Conservation (phyloP, 2,888 invertebrate genomes). For the Rotaria magnacalcarata region DNA sequence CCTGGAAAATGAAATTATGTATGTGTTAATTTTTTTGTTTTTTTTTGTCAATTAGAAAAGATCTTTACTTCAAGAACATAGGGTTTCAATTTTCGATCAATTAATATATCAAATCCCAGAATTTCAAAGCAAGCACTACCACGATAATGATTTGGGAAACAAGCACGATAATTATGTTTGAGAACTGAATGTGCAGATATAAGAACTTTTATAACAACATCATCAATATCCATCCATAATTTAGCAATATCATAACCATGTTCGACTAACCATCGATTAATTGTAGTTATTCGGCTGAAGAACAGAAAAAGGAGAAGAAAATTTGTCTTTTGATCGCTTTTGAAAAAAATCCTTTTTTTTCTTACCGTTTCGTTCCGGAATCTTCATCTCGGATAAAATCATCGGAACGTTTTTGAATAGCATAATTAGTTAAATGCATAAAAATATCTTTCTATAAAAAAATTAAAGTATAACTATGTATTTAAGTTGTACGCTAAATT, state of each 20-base stretch:
- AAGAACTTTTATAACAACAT: slow-evolving; percentile 44
- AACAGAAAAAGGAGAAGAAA: neutral
- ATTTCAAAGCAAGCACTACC: slow-evolving; percentile 84
- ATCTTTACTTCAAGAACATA: slow-evolving; percentile 73
- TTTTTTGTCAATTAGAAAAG: neutral
- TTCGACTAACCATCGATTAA: slow-evolving; percentile 66
- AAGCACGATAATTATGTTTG: slow-evolving; percentile 67
- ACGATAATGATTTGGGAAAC: slow-evolving; percentile 77
- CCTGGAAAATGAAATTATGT: neutral
- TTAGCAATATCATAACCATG: slow-evolving; percentile 51
- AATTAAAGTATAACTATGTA: neutral
- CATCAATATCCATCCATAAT: slow-evolving; percentile 47
- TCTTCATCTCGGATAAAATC: slow-evolving; percentile 75
- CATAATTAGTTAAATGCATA: slow-evolving; percentile 90
- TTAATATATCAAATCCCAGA: slow-evolving; percentile 79
- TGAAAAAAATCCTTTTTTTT: neutral
- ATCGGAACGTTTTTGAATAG: slow-evolving; percentile 81
- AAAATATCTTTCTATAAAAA: slow-evolving; percentile 69
- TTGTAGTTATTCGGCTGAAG: slow-evolving; percentile 65
- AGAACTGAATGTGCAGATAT: slow-evolving; percentile 72
- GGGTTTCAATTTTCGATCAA: slow-evolving; percentile 78
- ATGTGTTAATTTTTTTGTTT: no score
- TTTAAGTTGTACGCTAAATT: no score
- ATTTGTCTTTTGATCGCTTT: no score
- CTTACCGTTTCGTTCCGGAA: slow-evolving; percentile 77